phyloP scores from a whole-genome alignment of 2,888 invertebrate species.

The Polydrusus tereticollis region DNA sequence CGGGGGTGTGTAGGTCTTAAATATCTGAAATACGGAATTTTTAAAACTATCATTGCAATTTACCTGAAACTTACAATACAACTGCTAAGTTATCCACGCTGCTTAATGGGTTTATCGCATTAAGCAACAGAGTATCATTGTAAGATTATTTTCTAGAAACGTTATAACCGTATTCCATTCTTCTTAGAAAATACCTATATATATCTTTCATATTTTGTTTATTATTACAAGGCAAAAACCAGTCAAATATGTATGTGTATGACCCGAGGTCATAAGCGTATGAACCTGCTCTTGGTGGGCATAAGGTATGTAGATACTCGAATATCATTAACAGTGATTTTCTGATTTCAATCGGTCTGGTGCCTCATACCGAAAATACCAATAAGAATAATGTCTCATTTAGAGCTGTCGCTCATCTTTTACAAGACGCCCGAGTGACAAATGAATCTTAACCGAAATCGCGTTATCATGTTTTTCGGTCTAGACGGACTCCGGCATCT shows the following conservation, averaged over 20 bases:
- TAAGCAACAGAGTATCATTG: no score
- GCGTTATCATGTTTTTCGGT: constrained; percentile 23
- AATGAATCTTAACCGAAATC: constrained; percentile 35
- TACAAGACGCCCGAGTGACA: constrained; percentile 21
- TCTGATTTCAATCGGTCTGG: constrained; percentile 33
- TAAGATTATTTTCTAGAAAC: no score
- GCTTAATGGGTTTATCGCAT: no score
- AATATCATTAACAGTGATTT: constrained; percentile 8
- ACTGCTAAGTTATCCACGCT: no score
- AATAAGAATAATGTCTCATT: constrained; percentile 26
- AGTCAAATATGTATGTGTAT: background rate
- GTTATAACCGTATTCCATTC: no score
- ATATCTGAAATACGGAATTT: no score
- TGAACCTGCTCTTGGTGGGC: background rate
- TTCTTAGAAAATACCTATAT: no score
- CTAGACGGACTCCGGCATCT: constrained; percentile 20
- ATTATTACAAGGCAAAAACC: background rate
- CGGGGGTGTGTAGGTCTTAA: no score
- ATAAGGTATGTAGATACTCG: no score
- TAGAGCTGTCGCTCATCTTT: constrained; percentile 22
- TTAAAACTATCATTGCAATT: no score
- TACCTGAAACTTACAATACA: no score
- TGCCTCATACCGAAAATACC: constrained; percentile 31
- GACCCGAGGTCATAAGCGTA: background rate
- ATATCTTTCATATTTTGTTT: no score